phyloP scores from a whole-genome alignment of 2,888 invertebrate species.

The Pegoplata infirma region DNA sequence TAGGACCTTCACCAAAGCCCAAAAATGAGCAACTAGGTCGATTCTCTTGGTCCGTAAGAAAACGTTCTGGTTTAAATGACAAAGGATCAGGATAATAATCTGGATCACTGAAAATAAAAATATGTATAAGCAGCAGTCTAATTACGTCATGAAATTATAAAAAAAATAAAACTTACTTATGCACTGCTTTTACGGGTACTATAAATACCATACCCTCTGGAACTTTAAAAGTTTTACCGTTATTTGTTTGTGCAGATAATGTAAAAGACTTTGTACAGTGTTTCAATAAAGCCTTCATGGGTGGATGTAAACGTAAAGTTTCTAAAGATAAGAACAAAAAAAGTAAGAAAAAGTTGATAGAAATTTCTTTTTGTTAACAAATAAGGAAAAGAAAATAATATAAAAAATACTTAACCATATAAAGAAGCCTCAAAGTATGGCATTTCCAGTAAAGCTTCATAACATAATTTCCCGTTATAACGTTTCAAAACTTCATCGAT shows the following conservation, averaged over 20 bases:
- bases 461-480: conserved; percentile 60
- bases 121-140: too few species aligned
- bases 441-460: conserved; percentile 67
- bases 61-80: conserved; percentile 68
- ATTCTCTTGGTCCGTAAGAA: conserved; percentile 57
- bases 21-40: conserved; percentile 66
- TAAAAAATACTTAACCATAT: too few species aligned
- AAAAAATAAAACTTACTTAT: conserved; percentile 65
- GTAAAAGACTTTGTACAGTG: conserved; percentile 68
- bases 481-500: conserved; percentile 66
- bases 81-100: conserved; percentile 66
- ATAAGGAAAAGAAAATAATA: too few species aligned
- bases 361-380: too few species aligned
- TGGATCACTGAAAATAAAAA: too few species aligned
- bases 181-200: conserved; percentile 71
- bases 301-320: conserved; percentile 70
- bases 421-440: conserved; percentile 69
- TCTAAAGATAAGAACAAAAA: conserved; percentile 55
- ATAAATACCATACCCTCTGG: conserved; percentile 67
- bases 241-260: conserved; percentile 65
- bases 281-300: conserved; percentile 70
- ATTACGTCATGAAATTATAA: background rate
- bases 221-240: conserved; percentile 26
- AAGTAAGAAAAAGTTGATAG: too few species aligned
- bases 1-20: conserved; percentile 71